phyloP scores from a whole-genome alignment of 1,140 invertebrate genomes.

The Drosophila lowei region DNA sequence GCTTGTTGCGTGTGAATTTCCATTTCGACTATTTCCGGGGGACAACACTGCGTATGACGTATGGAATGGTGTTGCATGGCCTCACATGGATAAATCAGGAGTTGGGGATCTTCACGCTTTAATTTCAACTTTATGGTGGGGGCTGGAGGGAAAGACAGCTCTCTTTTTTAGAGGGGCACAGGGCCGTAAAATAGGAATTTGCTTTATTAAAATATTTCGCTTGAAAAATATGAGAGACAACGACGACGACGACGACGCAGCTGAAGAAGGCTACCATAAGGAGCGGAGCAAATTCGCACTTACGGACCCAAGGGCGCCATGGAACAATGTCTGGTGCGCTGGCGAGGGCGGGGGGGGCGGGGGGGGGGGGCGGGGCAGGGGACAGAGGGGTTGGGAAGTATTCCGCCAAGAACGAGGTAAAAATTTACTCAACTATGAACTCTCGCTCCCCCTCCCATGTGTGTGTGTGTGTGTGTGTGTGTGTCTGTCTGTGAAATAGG shows the following conservation, averaged over 20 bases:
- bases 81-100: too few relatives aligned
- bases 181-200: conserved; percentile 77
- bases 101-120: too few relatives aligned
- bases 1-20: conserved; percentile 67
- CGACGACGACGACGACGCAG: conserved; percentile 49
- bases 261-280: conserved; percentile 22
- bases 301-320: conserved; percentile 15
- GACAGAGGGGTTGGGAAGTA: neutral
- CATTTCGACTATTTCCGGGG: conserved; percentile 48
- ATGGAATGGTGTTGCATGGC: conserved; percentile 36
- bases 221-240: conserved; percentile 78
- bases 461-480: conserved; percentile 21
- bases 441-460: conserved; percentile 16
- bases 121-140: neutral
- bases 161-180: conserved; percentile 45
- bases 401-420: conserved; percentile 66
- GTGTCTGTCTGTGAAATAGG: conserved; percentile 58
- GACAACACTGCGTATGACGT: conserved; percentile 59
- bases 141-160: conserved; percentile 27
- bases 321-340: too few relatives aligned
- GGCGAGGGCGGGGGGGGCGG: too few relatives aligned
- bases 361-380: neutral
- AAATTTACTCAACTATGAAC: conserved; percentile 81
- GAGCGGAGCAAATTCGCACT: conserved; percentile 15
- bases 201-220: conserved; percentile 81